A percentile compares a stretch with the other conserved stretches of the same genome.
Conservation (phyloP, 64 coral and sea anemone species). For the Actinia tenebrosa region DNA sequence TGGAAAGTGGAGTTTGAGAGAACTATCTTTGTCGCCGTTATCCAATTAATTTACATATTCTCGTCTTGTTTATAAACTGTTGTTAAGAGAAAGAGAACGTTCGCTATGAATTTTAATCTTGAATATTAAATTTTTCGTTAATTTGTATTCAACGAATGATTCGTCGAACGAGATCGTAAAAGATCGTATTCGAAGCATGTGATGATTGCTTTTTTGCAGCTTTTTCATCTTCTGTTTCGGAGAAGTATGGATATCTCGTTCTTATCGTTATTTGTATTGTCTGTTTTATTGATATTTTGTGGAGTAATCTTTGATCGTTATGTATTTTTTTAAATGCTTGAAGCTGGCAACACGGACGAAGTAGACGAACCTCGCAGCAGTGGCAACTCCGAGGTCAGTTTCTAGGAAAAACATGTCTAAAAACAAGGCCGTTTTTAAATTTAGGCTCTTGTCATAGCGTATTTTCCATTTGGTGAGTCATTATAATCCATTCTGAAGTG, state of each 20-base stretch:
- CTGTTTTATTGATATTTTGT: slow-evolving; percentile 16
- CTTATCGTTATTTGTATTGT: slow-evolving; percentile 3
- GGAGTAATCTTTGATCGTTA: slow-evolving; percentile 62
- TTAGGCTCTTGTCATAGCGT: neutral
- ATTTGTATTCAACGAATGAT: neutral
- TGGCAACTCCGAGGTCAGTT: slow-evolving; percentile 25
- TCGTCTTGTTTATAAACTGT: neutral
- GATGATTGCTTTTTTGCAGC: slow-evolving; percentile 64
- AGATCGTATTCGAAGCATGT: neutral
- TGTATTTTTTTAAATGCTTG: slow-evolving; percentile 7
- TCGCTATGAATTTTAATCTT: neutral
- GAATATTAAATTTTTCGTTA: neutral
- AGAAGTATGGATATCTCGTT: slow-evolving; percentile 45
- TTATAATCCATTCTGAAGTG: neutral
- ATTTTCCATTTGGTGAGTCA: neutral
- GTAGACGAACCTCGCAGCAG: neutral
- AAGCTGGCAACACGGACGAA: neutral
- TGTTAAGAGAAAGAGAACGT: neutral
- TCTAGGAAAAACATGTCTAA: neutral
- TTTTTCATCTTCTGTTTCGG: slow-evolving; percentile 53
- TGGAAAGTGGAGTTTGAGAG: neutral
- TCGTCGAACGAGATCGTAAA: slow-evolving; percentile 4
- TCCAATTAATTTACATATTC: neutral
- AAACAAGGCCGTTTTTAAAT: neutral
- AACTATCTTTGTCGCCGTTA: neutral